A percentile compares a stretch with the other conserved stretches of the same genome.
phyloP scores from a whole-genome alignment of 2,888 invertebrate genomes.

The Euzetes globulus region DNA sequence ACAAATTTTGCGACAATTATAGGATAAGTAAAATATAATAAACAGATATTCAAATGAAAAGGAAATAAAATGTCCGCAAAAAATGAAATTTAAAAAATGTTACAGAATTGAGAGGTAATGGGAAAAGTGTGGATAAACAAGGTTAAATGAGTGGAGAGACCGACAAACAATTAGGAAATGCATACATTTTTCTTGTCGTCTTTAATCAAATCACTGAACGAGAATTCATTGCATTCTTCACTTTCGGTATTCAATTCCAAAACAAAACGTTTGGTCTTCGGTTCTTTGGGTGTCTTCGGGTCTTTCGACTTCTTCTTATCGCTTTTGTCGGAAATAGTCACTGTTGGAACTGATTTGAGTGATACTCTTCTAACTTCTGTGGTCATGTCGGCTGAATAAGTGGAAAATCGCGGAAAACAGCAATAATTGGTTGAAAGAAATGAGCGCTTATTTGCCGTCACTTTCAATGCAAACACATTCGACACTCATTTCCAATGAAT shows the following conservation, averaged over 20 bases:
- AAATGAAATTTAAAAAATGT: neutral
- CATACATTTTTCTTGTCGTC: neutral
- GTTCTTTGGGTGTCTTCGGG: neutral
- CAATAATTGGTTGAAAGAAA: neutral
- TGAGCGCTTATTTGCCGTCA: neutral
- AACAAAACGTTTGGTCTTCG: neutral
- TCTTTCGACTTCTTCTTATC: neutral
- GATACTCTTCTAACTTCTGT: neutral
- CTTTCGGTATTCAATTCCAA: neutral
- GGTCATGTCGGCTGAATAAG: neutral
- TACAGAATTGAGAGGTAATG: too few relatives aligned
- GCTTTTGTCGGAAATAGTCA: too few relatives aligned
- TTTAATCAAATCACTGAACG: neutral
- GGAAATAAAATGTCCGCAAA: neutral
- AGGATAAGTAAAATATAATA: too few relatives aligned
- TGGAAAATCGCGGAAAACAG: neutral
- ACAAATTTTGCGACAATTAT: neutral
- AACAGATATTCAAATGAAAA: neutral
- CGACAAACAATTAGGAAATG: neutral
- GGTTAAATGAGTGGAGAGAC: neutral
- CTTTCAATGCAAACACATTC: neutral
- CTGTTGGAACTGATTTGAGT: neutral
- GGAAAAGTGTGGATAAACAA: too few relatives aligned
- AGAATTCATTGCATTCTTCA: constrained; percentile 1
- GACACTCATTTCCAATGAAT: too few relatives aligned